Base-by-base conservation (phyloP, 2,797 vertebrate species). In the Hydrophis major region DNA sequence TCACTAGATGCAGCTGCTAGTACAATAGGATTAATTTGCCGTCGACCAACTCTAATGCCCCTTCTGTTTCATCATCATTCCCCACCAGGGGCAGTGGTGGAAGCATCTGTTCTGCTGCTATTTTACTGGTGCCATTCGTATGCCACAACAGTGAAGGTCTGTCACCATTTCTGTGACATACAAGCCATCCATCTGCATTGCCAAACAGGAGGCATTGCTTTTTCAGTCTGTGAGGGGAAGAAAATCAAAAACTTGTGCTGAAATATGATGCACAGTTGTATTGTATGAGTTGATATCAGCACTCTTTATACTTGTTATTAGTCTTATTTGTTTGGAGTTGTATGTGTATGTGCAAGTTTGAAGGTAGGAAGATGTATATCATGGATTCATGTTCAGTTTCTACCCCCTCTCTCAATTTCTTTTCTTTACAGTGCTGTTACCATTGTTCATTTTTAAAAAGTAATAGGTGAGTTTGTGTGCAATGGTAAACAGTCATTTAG, bases 21-120 rank as follows among this genome's bases (percentile, higher is more conserved):
- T 96, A 97, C 97, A 97, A 97, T 96, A 96, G 97, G 97, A 96
- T 96, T 96, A 95, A 88, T 92, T 97, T 97, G 97, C 97, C 97
- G 97, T 95, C 96, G 95, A 97, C 97, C 97, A 93, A 93, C 95
- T 97, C 97, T 95, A 96, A 88, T 97, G 97, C 96, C 97, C 74
- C 97, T 97, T 98, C 98, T 98, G 97, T 97, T 98, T 97, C 89
- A 95, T 97, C 96, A 95, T 96, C 96, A 96, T 98, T 97, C 97
- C 97, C 93, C 96, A 97, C 96, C 96, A 97, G 97, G 97, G 97
- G 97, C 97, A 97, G 97, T 97, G 97, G 97, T 97, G 97, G 96
- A 96, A 97, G 97, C 97, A 97, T 97, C 97, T 97, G 97, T 97
- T 97, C 96, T 97, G 94, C 96, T 96, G 95, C 94, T 97, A 97